These are phyloP conservation scores for Rissa tridactyla DNA, from an alignment of 2,113 vertebrate genomes.

Conservation along the genomic window DNA sequence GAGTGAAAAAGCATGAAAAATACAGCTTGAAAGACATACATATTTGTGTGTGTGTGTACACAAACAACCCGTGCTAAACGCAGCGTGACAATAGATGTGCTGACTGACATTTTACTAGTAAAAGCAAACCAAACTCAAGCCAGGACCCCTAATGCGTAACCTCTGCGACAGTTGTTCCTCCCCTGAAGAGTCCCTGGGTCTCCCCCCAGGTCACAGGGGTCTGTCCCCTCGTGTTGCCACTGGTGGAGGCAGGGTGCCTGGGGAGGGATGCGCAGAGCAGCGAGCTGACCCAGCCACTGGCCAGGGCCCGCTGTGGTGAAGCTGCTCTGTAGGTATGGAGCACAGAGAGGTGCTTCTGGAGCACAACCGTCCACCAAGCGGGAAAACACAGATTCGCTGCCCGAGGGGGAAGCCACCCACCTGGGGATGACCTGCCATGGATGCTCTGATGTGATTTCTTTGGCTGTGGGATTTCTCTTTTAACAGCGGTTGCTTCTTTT, in stretches of 20 bases:
- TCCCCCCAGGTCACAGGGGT: fast-evolving
- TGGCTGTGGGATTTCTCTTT: neutral
- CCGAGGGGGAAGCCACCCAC: fast-evolving
- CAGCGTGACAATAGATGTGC: neutral
- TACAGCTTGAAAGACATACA: neutral
- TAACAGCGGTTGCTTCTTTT: neutral
- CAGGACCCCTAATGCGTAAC: fast-evolving
- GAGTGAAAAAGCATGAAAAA: neutral
- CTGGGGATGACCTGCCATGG: fast-evolving
- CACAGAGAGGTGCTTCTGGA: fast-evolving
- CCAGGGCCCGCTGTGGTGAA: fast-evolving
- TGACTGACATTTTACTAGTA: neutral
- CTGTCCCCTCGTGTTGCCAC: fast-evolving
- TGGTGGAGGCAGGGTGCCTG: fast-evolving
- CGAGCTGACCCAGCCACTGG: fast-evolving
- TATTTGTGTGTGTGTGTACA: neutral
- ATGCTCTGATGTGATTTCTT: neutral
- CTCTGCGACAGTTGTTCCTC: neutral
- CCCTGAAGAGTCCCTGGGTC: too few relatives aligned
- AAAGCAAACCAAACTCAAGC: neutral
- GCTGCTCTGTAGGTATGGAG: fast-evolving
- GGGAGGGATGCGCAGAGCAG: too few relatives aligned
- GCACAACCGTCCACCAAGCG: fast-evolving
- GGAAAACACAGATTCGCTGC: fast-evolving
- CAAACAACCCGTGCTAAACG: neutral